phyloP scores from a whole-genome alignment of 1,140 invertebrate species.

The Lepidurus packardi region DNA sequence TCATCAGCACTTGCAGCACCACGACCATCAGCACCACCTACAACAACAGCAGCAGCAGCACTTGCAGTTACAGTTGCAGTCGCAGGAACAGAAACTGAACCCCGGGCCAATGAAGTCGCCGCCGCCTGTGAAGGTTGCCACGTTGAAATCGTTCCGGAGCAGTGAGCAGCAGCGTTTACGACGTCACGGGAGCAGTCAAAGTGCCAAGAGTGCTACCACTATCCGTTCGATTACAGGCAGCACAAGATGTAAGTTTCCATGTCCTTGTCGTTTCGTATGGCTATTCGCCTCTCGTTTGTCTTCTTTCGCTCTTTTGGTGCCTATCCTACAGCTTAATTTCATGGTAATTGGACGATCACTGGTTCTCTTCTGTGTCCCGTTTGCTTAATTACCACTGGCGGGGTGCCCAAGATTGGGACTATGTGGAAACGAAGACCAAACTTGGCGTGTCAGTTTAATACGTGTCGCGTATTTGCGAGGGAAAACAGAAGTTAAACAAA shows the following conservation, averaged over 20 bases:
- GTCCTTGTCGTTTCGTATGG: not conserved
- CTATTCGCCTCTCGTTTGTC: constrained; percentile 15
- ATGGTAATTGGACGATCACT: constrained; percentile 5
- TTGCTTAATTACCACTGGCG: not conserved
- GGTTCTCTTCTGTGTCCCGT: not conserved
- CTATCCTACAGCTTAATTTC: not conserved
- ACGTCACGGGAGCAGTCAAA: constrained; percentile 38
- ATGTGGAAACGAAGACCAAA: too few relatives aligned
- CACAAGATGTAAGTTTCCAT: constrained; percentile 28
- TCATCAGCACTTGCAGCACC: not conserved
- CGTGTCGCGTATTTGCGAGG: too few relatives aligned
- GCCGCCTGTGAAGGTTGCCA: constrained; percentile 3
- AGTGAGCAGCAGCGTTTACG: constrained; percentile 35
- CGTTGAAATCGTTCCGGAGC: constrained; percentile 25
- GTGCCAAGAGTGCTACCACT: constrained; percentile 34
- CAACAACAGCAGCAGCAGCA: constrained; percentile 2
- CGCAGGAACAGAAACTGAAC: not conserved
- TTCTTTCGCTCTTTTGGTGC: not conserved
- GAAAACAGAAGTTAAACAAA: not conserved
- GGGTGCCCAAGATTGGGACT: not conserved
- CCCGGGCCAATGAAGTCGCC: constrained; percentile 8
- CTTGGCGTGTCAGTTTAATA: too few relatives aligned
- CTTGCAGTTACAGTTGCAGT: not conserved
- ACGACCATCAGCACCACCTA: constrained; percentile 9
- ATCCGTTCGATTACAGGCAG: constrained; percentile 31